Percentiles rank a stretch among this genome's conserved stretches.
Evolutionary conservation across 2,113 vertebrate species (phyloP).

Genomic region (Hemiprocne comata): DNA sequence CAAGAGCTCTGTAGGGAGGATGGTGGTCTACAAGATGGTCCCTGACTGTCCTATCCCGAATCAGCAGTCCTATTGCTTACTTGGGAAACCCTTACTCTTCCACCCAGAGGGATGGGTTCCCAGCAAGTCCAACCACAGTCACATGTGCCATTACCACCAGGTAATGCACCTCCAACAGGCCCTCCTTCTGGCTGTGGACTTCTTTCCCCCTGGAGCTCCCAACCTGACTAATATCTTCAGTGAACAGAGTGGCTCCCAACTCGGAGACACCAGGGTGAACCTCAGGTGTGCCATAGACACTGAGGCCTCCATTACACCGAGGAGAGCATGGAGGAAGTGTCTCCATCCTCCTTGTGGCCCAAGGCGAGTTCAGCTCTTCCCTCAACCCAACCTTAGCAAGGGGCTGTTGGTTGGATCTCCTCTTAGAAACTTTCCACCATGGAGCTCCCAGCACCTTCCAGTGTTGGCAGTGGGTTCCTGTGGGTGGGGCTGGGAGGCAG

Average conservation of each 20-base stretch:
- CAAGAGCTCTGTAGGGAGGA: background rate
- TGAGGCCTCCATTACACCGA: fast-evolving
- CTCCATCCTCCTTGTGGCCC: background rate
- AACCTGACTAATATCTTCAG: background rate
- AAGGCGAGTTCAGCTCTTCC: background rate
- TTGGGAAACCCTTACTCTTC: background rate
- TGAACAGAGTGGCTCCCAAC: fast-evolving
- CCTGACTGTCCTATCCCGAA: background rate
- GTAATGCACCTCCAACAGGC: background rate
- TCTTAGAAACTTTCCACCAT: background rate
- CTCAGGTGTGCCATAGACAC: background rate
- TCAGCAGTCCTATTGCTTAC: fast-evolving
- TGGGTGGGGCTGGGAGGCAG: background rate
- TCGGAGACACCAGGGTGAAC: background rate
- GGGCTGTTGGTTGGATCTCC: background rate
- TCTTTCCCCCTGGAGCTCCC: background rate
- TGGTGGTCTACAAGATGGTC: fast-evolving
- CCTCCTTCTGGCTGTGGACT: background rate
- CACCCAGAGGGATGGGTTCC: background rate
- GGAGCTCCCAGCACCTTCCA: background rate
- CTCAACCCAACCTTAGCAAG: background rate
- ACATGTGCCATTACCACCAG: background rate
- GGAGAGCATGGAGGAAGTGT: fast-evolving
- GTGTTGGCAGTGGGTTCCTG: background rate
- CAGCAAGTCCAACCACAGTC: background rate